Base-by-base conservation (phyloP, 2,888 invertebrate species). In the Reticulitermes lucifugus region DNA sequence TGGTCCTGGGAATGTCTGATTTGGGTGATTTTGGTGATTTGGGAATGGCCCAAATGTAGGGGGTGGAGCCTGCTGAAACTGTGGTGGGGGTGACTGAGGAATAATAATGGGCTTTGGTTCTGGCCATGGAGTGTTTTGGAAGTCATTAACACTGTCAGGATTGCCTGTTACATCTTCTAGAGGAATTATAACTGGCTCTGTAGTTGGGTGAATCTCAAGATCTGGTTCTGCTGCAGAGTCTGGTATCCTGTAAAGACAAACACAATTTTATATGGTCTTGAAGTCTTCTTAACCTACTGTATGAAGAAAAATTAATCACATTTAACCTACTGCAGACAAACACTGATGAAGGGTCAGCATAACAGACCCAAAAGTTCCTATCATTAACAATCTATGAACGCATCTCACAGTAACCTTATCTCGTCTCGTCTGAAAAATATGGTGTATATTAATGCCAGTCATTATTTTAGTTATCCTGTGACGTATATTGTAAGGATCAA, bases 141-240 rank as follows among this genome's bases (percentile, higher is more conserved):
- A 95, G 90, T 97, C 96, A 89, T 95, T 96, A 29, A 96, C 93
- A 87, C 95, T 95, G 89, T 96, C 96, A 86, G 96, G 95, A 90
- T 95, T 95, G 12, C 96, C 97, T 0, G 96, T 95, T 9, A 95
- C 94, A 91, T 98, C 98, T 87, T 98, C 98, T 84, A 98, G 91
- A 0, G 98, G 98, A 91, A 98, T 98, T 29, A 93, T 92, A 86
- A 95, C 94, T 0, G 97, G 96, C 89, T 98, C 98, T 5, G 94
- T 93, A 87, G 95, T 94, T 55, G 92, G 92, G 88, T 96, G 95
- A 29, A 94, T 94, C 91, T 98, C 97, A 84, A 94, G 92, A 88
- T 98, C 98, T 2, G 98, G 97, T 91, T 98, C 98, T 41, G 94
- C 93, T 0, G 98, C 93, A 46, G 96, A 94, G 89, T 98, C 98